These are phyloP conservation scores for Premnoplex brunnescens DNA, from an alignment of 2,797 vertebrate species.

Conservation along the genomic window DNA sequence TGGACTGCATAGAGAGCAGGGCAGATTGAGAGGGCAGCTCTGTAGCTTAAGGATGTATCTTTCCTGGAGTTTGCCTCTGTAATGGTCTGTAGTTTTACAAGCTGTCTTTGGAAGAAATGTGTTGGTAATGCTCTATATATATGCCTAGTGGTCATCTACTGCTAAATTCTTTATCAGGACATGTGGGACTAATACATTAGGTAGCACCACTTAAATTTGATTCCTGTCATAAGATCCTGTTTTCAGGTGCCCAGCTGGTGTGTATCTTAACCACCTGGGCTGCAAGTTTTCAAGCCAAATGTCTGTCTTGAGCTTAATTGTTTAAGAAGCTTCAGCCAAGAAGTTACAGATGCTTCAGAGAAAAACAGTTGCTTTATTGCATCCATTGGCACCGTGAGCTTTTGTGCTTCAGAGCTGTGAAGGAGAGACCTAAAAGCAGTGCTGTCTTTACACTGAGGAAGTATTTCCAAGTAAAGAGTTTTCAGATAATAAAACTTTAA, in stretches of 20 bases:
- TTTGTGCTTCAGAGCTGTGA: not conserved
- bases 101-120: not conserved
- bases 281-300: not conserved
- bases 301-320: not conserved
- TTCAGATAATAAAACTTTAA: not conserved
- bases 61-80: not conserved
- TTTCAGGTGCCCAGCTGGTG: not conserved
- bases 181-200: not conserved
- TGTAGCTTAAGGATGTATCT: not conserved
- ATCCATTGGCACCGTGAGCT: not conserved
- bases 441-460: not conserved
- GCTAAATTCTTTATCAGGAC: not conserved
- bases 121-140: not conserved
- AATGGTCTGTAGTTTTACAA: not conserved
- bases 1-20: not conserved
- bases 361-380: not conserved
- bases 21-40: not conserved
- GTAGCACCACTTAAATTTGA: not conserved
- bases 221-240: not conserved
- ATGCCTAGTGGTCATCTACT: not conserved
- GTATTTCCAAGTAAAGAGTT: not conserved
- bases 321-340: not conserved
- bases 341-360: not conserved
- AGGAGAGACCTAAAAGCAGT: not conserved
- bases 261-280: not conserved